Conservation (phyloP, 1,140 invertebrate species). For the Wasmannia auropunctata region DNA sequence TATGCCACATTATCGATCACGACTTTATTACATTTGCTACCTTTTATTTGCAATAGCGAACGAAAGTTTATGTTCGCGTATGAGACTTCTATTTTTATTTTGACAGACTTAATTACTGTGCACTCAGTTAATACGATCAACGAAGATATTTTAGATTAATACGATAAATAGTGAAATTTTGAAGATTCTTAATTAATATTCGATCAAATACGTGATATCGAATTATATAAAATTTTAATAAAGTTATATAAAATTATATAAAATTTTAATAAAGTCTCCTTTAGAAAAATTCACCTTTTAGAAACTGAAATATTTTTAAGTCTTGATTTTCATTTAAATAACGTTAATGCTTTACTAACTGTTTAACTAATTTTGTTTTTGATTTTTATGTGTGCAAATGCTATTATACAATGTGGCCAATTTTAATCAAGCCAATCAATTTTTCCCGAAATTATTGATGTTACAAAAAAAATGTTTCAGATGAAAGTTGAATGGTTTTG, state of each 20-base stretch:
- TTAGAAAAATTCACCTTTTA: neutral
- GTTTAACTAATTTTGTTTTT: neutral
- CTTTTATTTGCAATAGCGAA: neutral
- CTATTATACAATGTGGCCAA: neutral
- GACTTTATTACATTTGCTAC: neutral
- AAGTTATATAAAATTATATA: neutral
- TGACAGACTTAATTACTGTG: neutral
- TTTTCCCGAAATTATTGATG: too few relatives aligned
- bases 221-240: neutral
- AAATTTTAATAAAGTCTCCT: neutral
- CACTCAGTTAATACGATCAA: neutral
- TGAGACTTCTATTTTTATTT: neutral
- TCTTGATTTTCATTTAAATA: neutral
- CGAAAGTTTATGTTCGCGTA: neutral
- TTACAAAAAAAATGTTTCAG: too few relatives aligned
- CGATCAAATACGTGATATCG: neutral
- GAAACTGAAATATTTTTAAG: neutral
- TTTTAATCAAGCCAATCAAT: too few relatives aligned
- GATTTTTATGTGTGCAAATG: neutral
- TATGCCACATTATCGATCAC: conserved; percentile 3
- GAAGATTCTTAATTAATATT: neutral
- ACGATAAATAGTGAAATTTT: neutral
- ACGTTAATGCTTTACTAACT: neutral
- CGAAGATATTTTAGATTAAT: neutral
- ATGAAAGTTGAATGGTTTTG: too few relatives aligned